Base-by-base conservation (phyloP, 2,888 invertebrate genomes). In the Oeneis ivallda region DNA sequence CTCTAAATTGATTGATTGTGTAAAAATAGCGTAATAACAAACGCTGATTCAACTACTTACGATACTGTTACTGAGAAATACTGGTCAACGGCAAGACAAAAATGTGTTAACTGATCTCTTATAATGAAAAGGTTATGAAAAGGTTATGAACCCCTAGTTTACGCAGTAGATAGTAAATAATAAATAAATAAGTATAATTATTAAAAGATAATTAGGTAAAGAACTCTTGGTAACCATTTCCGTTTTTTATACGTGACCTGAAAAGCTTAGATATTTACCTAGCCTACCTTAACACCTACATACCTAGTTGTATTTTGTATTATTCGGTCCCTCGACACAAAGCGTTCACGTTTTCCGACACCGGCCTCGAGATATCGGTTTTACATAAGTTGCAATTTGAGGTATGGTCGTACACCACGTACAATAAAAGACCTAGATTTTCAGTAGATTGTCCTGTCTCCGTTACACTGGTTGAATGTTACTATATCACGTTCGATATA, bases 341-440 rank as follows among this genome's bases (percentile, higher is more conserved):
- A 56, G 26, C 62, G 54, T 54, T 69, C 64, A 62, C 64, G 56
- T 56, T 61, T 64, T n/a, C 54, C 59, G 53, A 52, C 52, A 52
- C 52, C 57, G 56, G 52, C 75, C 75, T 75, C 75, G 75, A 80
- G 74, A 76, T 82, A 84, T 83, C 78, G 83, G 80, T 84, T 82
- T 79, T 77, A 79, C 78, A 83, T 82, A 79, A 81, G 77, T 83
- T 77, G 78, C 76, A 72, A 76, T 77, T 76, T 75, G 75, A 78
- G 74, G 75, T 78, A 77, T 77, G 53, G 19, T 10, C 17, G 17
- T 78, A 73, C 70, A 70, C 45, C 15, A 68, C 62, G 66, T 66
- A 62, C 64, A 71, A 72, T 69, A 70, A 66, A 72, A 69, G 66
- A 67, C 64, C 68, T 69, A 72, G 61, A 69, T 47, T 58, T 62